A percentile compares a stretch with the other conserved stretches of the same genome.
phyloP scores from a whole-genome alignment of 2,113 vertebrate genomes.

The Bos indicus region DNA sequence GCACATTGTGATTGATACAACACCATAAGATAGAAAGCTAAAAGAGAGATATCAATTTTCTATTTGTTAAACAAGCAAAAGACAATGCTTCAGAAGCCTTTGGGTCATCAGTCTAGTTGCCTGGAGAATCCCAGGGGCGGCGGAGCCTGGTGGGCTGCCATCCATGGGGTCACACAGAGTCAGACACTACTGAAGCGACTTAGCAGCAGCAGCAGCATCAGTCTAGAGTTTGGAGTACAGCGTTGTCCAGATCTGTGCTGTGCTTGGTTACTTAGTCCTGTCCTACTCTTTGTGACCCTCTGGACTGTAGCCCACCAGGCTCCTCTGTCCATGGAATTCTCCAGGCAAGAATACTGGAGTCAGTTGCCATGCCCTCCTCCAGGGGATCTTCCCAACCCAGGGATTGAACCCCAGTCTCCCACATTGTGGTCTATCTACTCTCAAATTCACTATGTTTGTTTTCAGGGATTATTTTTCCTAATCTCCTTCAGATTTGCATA shows the following conservation, averaged over 20 bases:
- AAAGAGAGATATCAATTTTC: background rate
- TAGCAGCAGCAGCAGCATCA: background rate
- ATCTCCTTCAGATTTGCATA: background rate
- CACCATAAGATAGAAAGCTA: background rate
- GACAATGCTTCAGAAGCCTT: background rate
- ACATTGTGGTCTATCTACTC: background rate
- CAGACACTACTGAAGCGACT: too few species aligned
- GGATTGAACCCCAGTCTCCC: background rate
- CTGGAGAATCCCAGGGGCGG: too few species aligned
- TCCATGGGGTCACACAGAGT: too few species aligned
- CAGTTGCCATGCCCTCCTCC: background rate
- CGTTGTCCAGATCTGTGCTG: background rate
- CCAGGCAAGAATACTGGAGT: background rate
- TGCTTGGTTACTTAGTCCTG: background rate
- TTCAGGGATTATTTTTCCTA: background rate
- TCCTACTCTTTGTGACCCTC: background rate
- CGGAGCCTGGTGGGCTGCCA: too few species aligned
- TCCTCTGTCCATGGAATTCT: background rate
- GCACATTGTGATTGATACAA: background rate
- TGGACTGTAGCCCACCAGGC: background rate
- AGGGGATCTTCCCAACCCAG: background rate
- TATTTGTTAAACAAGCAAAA: background rate
- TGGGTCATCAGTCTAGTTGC: background rate
- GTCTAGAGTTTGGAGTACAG: rapidly evolving
- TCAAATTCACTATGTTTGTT: background rate